These are phyloP conservation scores for Drosophila phalerata DNA, from an alignment of 2,888 invertebrate genomes.

Conservation along the genomic window DNA sequence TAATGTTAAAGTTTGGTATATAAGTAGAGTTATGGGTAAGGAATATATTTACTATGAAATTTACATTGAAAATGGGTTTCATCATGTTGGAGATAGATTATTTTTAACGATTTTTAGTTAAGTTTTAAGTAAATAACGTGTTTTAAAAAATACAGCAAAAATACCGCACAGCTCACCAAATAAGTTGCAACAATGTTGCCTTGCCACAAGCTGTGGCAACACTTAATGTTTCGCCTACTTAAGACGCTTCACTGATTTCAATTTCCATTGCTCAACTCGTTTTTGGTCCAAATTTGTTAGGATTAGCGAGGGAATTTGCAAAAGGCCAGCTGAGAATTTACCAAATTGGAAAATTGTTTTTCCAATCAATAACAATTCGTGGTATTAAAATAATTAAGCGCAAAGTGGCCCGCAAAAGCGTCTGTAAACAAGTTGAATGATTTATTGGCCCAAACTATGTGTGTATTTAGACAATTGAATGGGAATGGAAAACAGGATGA, in stretches of 20 bases:
- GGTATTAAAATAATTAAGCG: conserved; percentile 37
- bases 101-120: no score
- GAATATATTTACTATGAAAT: background rate
- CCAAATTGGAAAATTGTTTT: conserved; percentile 21
- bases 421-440: conserved; percentile 50
- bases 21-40: background rate
- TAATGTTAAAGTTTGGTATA: background rate
- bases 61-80: no score
- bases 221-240: conserved; percentile 18
- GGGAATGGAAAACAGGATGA: no score
- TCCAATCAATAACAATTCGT: conserved; percentile 30
- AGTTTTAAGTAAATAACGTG: no score
- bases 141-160: no score
- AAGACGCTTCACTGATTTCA: conserved; percentile 45
- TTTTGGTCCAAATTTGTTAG: conserved; percentile 15
- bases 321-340: background rate
- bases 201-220: conserved; percentile 36
- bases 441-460: conserved; percentile 38
- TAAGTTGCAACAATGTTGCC: conserved; percentile 15
- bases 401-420: conserved; percentile 30
- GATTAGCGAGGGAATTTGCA: conserved; percentile 27
- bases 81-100: no score
- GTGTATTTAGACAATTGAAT: background rate
- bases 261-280: conserved; percentile 38
- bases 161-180: no score